Conservation (phyloP, 2,113 vertebrate genomes). For the Triplophysa siluroides region DNA sequence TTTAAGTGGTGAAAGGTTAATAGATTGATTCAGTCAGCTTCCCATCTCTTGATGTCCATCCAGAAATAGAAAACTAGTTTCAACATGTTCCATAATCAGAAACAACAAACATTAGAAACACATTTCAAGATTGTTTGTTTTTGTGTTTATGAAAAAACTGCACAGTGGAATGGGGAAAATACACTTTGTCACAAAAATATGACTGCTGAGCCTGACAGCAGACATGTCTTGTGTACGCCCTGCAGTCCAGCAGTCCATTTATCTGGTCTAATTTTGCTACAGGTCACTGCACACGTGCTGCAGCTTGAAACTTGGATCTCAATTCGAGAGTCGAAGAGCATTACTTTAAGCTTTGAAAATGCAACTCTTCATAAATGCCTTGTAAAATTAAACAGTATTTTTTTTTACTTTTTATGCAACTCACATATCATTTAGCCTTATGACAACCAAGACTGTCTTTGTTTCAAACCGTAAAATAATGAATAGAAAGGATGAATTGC, state of each 20-base stretch:
- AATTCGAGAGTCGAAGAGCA: background rate
- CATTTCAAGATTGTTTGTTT: background rate
- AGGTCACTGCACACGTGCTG: slow-evolving; percentile 1
- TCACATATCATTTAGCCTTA: background rate
- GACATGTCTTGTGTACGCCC: slow-evolving; percentile 12
- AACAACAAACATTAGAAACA: background rate
- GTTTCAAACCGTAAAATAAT: background rate
- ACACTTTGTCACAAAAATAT: slow-evolving; percentile 29
- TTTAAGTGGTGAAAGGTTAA: background rate
- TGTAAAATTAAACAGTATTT: no score
- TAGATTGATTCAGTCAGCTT: background rate
- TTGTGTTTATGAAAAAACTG: background rate
- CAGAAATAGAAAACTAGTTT: background rate
- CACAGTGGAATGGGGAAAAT: background rate
- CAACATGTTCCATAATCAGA: background rate
- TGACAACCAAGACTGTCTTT: background rate
- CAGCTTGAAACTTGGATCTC: background rate
- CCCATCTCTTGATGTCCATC: background rate
- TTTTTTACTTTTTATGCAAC: background rate
- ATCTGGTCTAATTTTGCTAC: slow-evolving; percentile 1
- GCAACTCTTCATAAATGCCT: no score
- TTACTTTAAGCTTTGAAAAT: background rate
- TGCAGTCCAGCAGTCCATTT: slow-evolving; percentile 13
- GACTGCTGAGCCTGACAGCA: slow-evolving; percentile 11
- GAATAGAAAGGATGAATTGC: background rate